Base-by-base conservation (phyloP, 2,888 invertebrate species). In the Matsumyia berberina region DNA sequence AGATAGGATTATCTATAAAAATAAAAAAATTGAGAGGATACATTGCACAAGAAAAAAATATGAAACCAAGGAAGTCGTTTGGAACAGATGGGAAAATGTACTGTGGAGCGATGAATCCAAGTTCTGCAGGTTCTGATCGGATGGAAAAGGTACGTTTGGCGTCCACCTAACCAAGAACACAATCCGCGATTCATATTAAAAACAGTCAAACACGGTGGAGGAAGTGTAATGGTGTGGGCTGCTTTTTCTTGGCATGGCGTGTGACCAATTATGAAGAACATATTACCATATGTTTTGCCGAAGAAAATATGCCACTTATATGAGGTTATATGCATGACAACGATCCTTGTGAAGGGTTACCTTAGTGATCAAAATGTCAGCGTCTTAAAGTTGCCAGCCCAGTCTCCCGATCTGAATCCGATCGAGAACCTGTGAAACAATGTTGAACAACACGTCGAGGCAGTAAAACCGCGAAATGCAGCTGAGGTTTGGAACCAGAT, bases 31-130 rank as follows among this genome's bases (percentile, higher is more conserved):
- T 44, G 44, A 37, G 58, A 29, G 44, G 64, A 53, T 42, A 64
- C 64, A 55, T 64, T n/a, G 33, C 31, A 11, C 51, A 53, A 44
- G n/a, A 12, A 24, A 74, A 64, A 57, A 57, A 58, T 17, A 17
- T 49, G 15, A 46, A 64, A 19, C 12, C 4, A 8, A 46, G 51
- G 29, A n/a, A 51, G n/a, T 29, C 15, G 0, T 57, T 60, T 42
- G 49, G 46, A 11, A 39, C 49, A 19, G 29, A 51, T 62, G 70
- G 67, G 64, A 44, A 55, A 70, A 70, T 46, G 35, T 55, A n/a
- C 39, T 77, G 9, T 69, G 53, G 46, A 60, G 51, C 53, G 53
- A 77, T 53, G 53, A 69, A 31, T 69, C 60, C 33, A 78, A 70
- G 55, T 46, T 70, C 11, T 70, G 55, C 19, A 42, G 70, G 15